Evolutionary conservation across 2,888 invertebrate species (phyloP), one percentile per base, ranked within the genome.

Genomic region (Pollenia griseotomentosa): DNA sequence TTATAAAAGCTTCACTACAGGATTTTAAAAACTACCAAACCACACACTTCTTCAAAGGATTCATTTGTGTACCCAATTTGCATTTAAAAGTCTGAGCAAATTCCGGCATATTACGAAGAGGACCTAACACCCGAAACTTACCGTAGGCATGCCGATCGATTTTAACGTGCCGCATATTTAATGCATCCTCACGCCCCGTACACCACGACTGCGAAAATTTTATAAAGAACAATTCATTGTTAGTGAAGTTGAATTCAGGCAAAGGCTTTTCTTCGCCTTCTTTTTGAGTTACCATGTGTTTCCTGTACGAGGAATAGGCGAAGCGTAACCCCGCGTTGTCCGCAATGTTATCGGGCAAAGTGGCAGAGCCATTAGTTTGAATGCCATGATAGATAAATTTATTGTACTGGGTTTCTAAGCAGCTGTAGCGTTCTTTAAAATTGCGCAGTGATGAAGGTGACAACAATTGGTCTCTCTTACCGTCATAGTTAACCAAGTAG

Each of bases 141-240:
- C 98, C 96, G 0, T 97, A 97, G 14, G 97, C 96, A 93, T 99
- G 99, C 11, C 97, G 96, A 92, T 99, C 99, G 90, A 97, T 97
- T 91, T 97, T 96, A 87, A 99, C 96, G 92, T 97, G 96, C 1
- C 86, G 84, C 53, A 70, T 5, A 68, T 90, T 91, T 4, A 88
- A 89, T 0, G 89, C 90, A 10, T 83, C 88, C 68, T 90, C 91
- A 46, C 89, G 89, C 9, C 92, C 92, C n/a, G 91, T 90, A 81
- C 92, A 92, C 92, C 92, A 92, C 2, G 90, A 90, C 95, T 98
- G 98, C 9, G 99, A 98, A 93, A 98, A 98, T 83, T 98, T 98
- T 59, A 99, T 95, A 92, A 99, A 99, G 94, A 98, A 99, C 51
- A 99, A 94, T 92, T 99, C 98, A 65, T 97, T 95, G 92, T 98